Evolutionary conservation across 2,888 invertebrate genomes (phyloP).

Genomic region (Adelphocoris suturalis): DNA sequence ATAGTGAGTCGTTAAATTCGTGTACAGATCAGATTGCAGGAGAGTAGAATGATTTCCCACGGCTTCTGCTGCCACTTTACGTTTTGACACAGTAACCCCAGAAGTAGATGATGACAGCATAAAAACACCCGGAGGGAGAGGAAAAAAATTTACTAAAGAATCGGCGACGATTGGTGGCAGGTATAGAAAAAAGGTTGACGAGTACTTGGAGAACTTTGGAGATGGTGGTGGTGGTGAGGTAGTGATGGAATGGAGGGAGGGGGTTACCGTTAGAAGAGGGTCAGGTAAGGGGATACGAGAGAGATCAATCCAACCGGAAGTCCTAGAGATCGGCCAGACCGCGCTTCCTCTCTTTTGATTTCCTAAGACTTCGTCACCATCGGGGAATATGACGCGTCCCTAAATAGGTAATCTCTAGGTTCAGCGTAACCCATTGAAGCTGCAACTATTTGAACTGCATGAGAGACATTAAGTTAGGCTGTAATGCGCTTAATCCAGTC

Average conservation of each 20-base stretch:
- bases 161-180: neutral
- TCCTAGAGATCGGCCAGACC: conserved; percentile 21
- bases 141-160: neutral
- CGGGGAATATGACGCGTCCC: neutral
- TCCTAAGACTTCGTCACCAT: neutral
- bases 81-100: neutral
- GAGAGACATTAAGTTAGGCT: too few relatives aligned
- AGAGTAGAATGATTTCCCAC: neutral
- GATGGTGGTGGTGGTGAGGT: too few relatives aligned
- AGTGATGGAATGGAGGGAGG: too few relatives aligned
- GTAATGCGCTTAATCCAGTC: too few relatives aligned
- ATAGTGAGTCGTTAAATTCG: too few relatives aligned
- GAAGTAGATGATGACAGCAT: neutral
- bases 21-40: neutral
- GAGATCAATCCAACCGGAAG: conserved; percentile 24
- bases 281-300: conserved; percentile 11
- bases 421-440: too few relatives aligned
- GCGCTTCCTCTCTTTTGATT: conserved; percentile 7
- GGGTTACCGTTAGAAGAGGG: neutral
- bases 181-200: neutral
- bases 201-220: neutral
- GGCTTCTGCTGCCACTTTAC: neutral
- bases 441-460: too few relatives aligned
- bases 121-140: neutral
- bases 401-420: too few relatives aligned